phyloP scores from a whole-genome alignment of 2,888 invertebrate species.

The Sesamia inferens region DNA sequence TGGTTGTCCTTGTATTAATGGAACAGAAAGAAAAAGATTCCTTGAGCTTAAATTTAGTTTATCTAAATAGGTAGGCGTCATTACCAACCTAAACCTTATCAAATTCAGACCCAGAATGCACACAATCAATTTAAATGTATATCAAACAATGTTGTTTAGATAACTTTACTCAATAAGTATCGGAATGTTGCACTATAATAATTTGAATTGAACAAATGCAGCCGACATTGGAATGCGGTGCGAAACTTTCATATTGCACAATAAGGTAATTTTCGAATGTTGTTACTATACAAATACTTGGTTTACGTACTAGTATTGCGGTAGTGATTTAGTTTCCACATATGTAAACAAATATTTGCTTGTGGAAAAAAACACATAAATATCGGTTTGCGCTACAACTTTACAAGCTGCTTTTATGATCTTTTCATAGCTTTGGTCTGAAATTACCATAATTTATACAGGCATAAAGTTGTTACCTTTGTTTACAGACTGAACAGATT shows the following conservation, averaged over 20 bases:
- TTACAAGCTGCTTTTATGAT: not conserved
- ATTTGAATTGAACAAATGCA: constrained; percentile 53
- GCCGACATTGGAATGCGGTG: constrained; percentile 39
- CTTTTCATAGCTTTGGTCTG: not conserved
- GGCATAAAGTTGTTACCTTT: not conserved
- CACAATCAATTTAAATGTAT: constrained; percentile 31
- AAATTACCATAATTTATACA: not conserved
- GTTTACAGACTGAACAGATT: too few relatives aligned
- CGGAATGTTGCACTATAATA: constrained; percentile 58
- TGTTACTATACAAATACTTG: not conserved
- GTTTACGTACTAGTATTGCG: not conserved
- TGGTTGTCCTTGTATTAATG: too few relatives aligned
- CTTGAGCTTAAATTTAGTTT: too few relatives aligned
- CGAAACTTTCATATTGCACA: constrained; percentile 50
- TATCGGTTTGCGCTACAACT: not conserved
- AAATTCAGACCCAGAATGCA: constrained; percentile 15
- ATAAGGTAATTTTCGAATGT: constrained; percentile 28
- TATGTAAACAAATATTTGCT: not conserved
- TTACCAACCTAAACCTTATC: not conserved
- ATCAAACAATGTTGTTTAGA: constrained; percentile 50
- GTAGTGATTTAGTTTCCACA: not conserved
- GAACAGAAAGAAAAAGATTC: too few relatives aligned
- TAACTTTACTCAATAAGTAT: constrained; percentile 58
- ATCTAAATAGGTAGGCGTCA: too few relatives aligned
- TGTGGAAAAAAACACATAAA: not conserved